Percentiles rank a stretch among this genome's conserved stretches.
These are phyloP conservation scores for Eriosoma lanigerum DNA, from an alignment of 1,140 invertebrate species.

Conservation along the genomic window DNA sequence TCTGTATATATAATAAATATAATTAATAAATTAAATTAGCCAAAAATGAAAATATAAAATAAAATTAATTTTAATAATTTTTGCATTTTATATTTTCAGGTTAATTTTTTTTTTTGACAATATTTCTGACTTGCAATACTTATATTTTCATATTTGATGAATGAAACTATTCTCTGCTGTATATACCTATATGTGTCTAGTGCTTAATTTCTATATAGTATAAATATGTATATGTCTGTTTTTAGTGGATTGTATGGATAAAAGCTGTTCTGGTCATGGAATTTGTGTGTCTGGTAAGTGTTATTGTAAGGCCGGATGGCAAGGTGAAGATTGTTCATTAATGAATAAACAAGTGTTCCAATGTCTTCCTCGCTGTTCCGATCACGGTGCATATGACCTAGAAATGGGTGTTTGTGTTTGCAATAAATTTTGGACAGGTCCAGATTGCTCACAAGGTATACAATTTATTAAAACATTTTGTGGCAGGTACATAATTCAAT, in stretches of 20 bases:
- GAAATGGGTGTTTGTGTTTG: slow-evolving; percentile 84
- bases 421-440: slow-evolving; percentile 84
- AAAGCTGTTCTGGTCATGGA: slow-evolving; percentile 86
- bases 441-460: slow-evolving; percentile 86
- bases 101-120: too few relatives aligned
- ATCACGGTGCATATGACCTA: slow-evolving; percentile 85
- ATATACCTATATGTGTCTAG: too few relatives aligned
- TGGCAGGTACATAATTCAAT: not conserved
- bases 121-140: too few relatives aligned
- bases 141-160: too few relatives aligned
- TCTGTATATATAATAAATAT: too few relatives aligned
- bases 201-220: too few relatives aligned
- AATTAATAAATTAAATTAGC: too few relatives aligned
- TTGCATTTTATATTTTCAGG: too few relatives aligned
- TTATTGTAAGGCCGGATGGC: slow-evolving; percentile 93
- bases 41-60: too few relatives aligned
- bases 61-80: too few relatives aligned
- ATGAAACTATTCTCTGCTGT: too few relatives aligned
- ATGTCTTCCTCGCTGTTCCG: slow-evolving; percentile 85
- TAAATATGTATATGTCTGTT: not conserved
- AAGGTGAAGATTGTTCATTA: slow-evolving; percentile 83
- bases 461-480: not conserved
- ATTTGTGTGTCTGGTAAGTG: slow-evolving; percentile 90
- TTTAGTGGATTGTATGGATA: slow-evolving; percentile 80
- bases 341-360: slow-evolving; percentile 85